A percentile compares a stretch with the other conserved stretches of the same genome.
Conservation (phyloP, 2,113 vertebrate species). For the Eulemur macaco region DNA sequence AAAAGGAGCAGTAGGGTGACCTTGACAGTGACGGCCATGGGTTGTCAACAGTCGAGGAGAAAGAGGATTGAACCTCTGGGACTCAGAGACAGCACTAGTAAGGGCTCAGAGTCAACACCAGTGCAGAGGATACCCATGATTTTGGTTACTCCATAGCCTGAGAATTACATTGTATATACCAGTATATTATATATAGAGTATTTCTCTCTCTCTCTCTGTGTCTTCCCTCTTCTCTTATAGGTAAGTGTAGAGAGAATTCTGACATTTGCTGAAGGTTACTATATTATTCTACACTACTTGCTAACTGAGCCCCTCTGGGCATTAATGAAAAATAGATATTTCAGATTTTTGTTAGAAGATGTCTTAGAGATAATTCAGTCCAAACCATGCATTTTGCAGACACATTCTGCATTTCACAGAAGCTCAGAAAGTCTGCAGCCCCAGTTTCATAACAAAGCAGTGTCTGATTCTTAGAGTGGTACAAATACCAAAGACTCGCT, state of each 20-base stretch:
- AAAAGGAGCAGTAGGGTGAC: background rate
- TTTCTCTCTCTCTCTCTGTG: background rate
- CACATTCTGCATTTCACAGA: background rate
- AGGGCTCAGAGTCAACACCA: background rate
- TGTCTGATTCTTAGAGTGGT: background rate
- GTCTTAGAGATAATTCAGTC: background rate
- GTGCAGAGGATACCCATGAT: background rate
- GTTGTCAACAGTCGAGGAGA: background rate
- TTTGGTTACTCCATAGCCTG: background rate
- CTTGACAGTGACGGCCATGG: background rate
- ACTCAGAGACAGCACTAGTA: background rate
- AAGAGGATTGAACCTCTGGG: background rate
- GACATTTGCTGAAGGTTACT: background rate
- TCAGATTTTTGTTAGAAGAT: background rate
- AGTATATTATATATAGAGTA: too few species aligned
- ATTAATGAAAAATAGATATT: background rate
- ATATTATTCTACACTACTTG: background rate
- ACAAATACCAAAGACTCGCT: fast-evolving
- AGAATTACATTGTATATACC: background rate
- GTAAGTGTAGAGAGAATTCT: background rate
- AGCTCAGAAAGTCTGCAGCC: background rate
- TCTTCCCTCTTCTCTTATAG: too few species aligned
- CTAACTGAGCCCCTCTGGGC: background rate
- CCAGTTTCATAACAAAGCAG: background rate
- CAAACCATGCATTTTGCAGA: background rate